Base-by-base conservation (phyloP, 2,888 invertebrate genomes). In the Thereva unica region DNA sequence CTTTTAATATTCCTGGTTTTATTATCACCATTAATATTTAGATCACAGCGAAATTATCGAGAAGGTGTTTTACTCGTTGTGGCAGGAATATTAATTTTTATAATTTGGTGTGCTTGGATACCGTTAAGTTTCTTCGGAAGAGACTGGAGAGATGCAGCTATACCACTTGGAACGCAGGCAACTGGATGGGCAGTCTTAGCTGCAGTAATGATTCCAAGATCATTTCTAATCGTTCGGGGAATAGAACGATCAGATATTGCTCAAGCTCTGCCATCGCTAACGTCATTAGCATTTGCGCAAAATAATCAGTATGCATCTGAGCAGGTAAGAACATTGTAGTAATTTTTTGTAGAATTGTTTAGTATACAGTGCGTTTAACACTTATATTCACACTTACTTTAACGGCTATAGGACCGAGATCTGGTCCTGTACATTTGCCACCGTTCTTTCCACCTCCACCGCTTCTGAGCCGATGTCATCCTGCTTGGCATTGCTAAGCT, bases 141-240 rank as follows among this genome's bases (percentile, higher is more conserved):
- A 61, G 80, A 82, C 40, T 84, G 83, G 82, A 82, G 82, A 38
- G 88, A 89, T 76, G 83, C 84, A 0, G 83, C 86, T 38, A 77
- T 89, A 4, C 85, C 86, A 40, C 79, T 85, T 59, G 89, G 88
- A 0, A 77, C 87, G 2, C 83, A 87, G 50, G 84, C 84, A 2
- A 87, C 88, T 0, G 87, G 86, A 0, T 86, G 87, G 73, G 82
- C 85, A 1, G 82, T 89, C 47, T 78, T 89, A 37, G 82, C 86
- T 5, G 83, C 85, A 0, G 82, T 89, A n/a, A 84, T 89, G 71
- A 85, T 89, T 74, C 89, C 89, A 0, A 81, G 89, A 59, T 87
- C 88, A 0, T 89, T 89, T 73, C 81, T 87, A 67, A 89, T 89
- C 83, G 84, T 87, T 4, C 84, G 85, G 2, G 85, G 87, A 37